phyloP scores from a whole-genome alignment of 2,888 invertebrate genomes.

The Polymixis flavicincta region DNA sequence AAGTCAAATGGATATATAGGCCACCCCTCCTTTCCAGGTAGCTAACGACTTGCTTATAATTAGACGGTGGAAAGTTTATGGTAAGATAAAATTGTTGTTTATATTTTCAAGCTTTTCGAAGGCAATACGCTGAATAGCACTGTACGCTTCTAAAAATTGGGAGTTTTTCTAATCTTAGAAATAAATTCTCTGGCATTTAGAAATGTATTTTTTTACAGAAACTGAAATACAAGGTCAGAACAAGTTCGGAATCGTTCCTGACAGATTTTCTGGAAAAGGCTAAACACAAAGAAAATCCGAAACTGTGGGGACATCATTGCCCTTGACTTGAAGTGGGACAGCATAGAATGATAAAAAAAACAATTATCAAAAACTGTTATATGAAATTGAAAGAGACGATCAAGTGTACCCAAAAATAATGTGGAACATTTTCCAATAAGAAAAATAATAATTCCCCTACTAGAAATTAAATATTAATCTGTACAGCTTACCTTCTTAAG shows the following conservation, averaged over 20 bases:
- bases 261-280: neutral
- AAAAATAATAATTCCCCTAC: neutral
- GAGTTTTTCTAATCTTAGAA: neutral
- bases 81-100: neutral
- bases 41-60: conserved; percentile 25
- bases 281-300: neutral
- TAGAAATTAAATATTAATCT: neutral
- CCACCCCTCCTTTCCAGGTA: conserved; percentile 35
- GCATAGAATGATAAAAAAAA: neutral
- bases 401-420: neutral
- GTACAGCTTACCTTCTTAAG: conserved; percentile 94
- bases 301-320: neutral
- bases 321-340: neutral
- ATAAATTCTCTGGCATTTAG: neutral
- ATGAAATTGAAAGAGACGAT: neutral
- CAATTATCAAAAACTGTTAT: neutral
- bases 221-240: neutral
- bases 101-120: neutral
- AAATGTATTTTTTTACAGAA: neutral
- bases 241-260: neutral
- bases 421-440: neutral
- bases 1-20: conserved; percentile 45
- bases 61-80: neutral
- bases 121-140: neutral
- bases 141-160: neutral